Evolutionary conservation across 2,797 vertebrate species (phyloP).

Genomic region (Sorex maritimensis): DNA sequence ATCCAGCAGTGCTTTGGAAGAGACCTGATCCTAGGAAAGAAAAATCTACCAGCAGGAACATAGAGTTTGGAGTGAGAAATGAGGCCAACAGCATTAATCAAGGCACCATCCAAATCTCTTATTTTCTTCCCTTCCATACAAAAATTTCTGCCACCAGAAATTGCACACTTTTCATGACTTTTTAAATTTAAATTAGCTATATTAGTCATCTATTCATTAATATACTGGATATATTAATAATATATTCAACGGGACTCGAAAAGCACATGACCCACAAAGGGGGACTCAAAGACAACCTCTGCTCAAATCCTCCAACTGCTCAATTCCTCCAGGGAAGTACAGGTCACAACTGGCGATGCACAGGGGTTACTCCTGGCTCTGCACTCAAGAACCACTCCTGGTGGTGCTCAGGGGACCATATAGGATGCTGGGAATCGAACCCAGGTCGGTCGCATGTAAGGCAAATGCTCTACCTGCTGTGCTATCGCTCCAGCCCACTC

Average conservation of each 20-base stretch:
- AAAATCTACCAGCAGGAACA: neutral
- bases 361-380: too few relatives aligned
- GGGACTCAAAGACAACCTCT: neutral
- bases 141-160: slow-evolving; percentile 11
- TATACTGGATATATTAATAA: neutral
- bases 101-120: slow-evolving; percentile 23
- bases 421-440: too few relatives aligned
- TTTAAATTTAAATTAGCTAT: neutral
- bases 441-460: too few relatives aligned
- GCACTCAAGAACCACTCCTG: too few relatives aligned
- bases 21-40: slow-evolving; percentile 12
- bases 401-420: too few relatives aligned
- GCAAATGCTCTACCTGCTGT: too few relatives aligned
- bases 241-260: slow-evolving; percentile 4
- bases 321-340: neutral
- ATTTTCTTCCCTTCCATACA: slow-evolving; percentile 24
- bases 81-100: slow-evolving; percentile 31
- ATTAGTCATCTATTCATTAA: neutral
- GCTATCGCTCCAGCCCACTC: too few relatives aligned
- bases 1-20: slow-evolving; percentile 36
- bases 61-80: slow-evolving; percentile 23
- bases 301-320: slow-evolving; percentile 5
- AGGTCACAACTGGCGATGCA: too few relatives aligned
- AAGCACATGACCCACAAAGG: slow-evolving; percentile 47
- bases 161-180: neutral